Percentiles rank a stretch among this genome's conserved stretches.
Evolutionary conservation across 2,113 vertebrate species (phyloP).

Genomic region (Clarias magur): DNA sequence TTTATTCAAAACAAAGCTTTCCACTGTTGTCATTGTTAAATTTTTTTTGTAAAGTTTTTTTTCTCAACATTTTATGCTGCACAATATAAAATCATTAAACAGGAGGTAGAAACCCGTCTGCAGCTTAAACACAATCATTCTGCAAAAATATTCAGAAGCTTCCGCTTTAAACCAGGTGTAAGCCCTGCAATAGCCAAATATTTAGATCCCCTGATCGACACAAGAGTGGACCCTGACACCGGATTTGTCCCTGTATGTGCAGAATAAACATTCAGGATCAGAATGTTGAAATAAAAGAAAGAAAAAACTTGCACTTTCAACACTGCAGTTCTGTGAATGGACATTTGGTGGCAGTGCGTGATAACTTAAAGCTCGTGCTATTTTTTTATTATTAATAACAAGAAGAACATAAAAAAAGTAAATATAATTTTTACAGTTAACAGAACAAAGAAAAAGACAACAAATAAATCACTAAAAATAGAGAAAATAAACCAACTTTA

Average conservation of each 20-base stretch:
- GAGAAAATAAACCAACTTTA: too few species aligned
- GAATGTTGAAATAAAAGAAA: background rate
- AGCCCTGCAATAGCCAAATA: background rate
- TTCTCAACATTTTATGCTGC: conserved; percentile 15
- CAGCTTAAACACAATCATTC: background rate
- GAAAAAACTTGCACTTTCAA: too few species aligned
- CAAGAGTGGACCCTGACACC: background rate
- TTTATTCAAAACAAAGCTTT: too few species aligned
- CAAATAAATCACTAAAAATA: too few species aligned
- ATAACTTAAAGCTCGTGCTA: too few species aligned
- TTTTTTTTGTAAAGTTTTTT: background rate
- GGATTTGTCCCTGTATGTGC: background rate
- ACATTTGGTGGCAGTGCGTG: too few species aligned
- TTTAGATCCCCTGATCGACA: background rate
- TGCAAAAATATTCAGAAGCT: background rate
- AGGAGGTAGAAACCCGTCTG: background rate
- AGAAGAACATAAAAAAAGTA: too few species aligned
- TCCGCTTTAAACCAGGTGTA: background rate
- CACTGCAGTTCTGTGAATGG: too few species aligned
- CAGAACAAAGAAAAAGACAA: too few species aligned
- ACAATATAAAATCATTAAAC: background rate
- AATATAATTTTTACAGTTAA: too few species aligned
- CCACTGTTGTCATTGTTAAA: too few species aligned
- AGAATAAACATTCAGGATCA: conserved; percentile 21
- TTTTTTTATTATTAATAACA: too few species aligned